A percentile compares a stretch with the other conserved stretches of the same genome.
Conservation (phyloP, 1,140 invertebrate genomes). For the Trachymyrmex cornetzi region DNA sequence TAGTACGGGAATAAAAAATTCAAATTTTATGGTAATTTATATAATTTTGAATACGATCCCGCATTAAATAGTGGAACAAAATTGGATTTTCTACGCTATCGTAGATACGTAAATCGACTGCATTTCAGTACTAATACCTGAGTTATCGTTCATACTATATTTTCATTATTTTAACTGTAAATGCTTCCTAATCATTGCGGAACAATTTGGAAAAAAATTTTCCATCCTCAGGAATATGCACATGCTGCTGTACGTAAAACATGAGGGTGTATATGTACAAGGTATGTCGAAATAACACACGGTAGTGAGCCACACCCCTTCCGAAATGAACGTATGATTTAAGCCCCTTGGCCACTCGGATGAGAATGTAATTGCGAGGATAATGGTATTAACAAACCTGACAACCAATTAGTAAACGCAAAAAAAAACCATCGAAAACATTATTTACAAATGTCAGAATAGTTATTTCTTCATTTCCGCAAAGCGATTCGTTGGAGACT, state of each 20-base stretch:
- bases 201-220: conserved; percentile 9
- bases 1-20: background rate
- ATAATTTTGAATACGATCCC: background rate
- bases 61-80: conserved; percentile 7
- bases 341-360: conserved; percentile 66
- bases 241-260: conserved; percentile 68
- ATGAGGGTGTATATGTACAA: conserved; percentile 72
- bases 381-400: conserved; percentile 80
- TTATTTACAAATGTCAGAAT: conserved; percentile 72
- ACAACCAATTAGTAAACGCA: conserved; percentile 83
- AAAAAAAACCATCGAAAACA: conserved; percentile 57
- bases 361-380: conserved; percentile 68
- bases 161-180: background rate
- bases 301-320: conserved; percentile 77
- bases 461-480: conserved; percentile 50
- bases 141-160: conserved; percentile 12
- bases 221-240: conserved; percentile 54
- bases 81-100: background rate
- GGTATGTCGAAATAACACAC: conserved; percentile 63
- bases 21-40: background rate
- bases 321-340: conserved; percentile 70
- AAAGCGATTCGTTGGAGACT: conserved; percentile 66
- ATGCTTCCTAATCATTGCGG: background rate
- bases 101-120: background rate
- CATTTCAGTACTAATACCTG: background rate